Percentiles rank a stretch among this genome's conserved stretches.
These are phyloP conservation scores for Zalophus californianus DNA, from an alignment of 2,797 vertebrate genomes.

Conservation along the genomic window DNA sequence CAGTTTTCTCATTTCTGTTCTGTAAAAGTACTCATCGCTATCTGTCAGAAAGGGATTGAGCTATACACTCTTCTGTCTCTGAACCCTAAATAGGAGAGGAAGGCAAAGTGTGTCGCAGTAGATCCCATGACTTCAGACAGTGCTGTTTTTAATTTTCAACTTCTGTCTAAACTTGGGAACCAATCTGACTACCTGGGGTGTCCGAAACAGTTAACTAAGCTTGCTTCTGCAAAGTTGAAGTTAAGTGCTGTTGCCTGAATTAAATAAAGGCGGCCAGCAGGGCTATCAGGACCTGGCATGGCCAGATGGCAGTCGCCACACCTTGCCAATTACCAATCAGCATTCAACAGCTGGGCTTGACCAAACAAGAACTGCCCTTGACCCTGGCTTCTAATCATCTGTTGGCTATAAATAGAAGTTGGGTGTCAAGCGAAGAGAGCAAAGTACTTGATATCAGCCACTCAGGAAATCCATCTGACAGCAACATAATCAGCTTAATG, in stretches of 20 bases:
- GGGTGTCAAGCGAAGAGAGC: slow-evolving; percentile 48
- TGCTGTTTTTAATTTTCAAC: slow-evolving; percentile 37
- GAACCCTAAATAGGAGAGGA: neutral
- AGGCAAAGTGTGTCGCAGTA: neutral
- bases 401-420: slow-evolving; percentile 75
- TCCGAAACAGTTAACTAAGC: neutral
- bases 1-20: slow-evolving; percentile 57
- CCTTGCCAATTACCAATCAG: slow-evolving; percentile 76
- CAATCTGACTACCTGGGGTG: neutral
- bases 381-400: slow-evolving; percentile 66
- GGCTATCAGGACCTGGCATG: neutral
- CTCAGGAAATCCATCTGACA: slow-evolving; percentile 60
- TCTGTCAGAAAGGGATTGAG: neutral
- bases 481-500: neutral
- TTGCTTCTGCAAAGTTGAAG: neutral
- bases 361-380: slow-evolving; percentile 74
- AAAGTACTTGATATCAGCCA: slow-evolving; percentile 18
- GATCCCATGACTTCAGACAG: neutral
- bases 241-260: neutral
- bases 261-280: neutral
- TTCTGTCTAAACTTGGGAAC: neutral
- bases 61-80: neutral
- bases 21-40: neutral
- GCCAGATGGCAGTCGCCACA: slow-evolving; percentile 73
- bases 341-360: slow-evolving; percentile 69